Evolutionary conservation across 2,797 vertebrate species (phyloP).

Genomic region (Chloroceryle amazona): DNA sequence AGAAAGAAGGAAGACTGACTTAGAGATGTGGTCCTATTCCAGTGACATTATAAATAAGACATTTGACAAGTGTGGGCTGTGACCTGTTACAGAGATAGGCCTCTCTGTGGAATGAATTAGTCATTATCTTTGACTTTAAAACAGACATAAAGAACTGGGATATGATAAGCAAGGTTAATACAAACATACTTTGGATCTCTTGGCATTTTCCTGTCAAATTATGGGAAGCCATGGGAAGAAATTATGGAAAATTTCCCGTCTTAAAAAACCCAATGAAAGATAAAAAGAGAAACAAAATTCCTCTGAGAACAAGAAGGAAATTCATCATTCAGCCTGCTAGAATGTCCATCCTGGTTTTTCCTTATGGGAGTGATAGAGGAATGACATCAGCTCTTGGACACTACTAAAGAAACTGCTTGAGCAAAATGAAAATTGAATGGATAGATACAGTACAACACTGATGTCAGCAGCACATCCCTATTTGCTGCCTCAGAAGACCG

Average conservation of each 20-base stretch:
- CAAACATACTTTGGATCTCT: neutral
- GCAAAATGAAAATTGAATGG: neutral
- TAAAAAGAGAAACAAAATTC: neutral
- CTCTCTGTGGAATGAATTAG: neutral
- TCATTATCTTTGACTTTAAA: constrained; percentile 7
- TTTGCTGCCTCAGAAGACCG: neutral
- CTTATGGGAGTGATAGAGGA: neutral
- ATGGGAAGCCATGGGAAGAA: neutral
- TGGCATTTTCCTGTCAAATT: neutral
- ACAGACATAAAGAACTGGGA: neutral
- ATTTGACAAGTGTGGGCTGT: neutral
- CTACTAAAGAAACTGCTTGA: neutral
- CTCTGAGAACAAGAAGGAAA: neutral
- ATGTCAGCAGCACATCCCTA: neutral
- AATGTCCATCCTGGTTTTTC: neutral
- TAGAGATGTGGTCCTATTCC: neutral
- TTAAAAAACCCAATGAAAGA: neutral
- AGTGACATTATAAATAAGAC: neutral
- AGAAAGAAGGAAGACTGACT: neutral
- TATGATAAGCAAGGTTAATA: neutral
- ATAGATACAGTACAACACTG: neutral
- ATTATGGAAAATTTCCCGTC: neutral
- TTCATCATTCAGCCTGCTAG: neutral
- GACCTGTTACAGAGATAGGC: neutral
- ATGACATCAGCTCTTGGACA: neutral